Evolutionary conservation across 2,797 vertebrate genomes (phyloP).

Genomic region (Loriculus beryllinus): DNA sequence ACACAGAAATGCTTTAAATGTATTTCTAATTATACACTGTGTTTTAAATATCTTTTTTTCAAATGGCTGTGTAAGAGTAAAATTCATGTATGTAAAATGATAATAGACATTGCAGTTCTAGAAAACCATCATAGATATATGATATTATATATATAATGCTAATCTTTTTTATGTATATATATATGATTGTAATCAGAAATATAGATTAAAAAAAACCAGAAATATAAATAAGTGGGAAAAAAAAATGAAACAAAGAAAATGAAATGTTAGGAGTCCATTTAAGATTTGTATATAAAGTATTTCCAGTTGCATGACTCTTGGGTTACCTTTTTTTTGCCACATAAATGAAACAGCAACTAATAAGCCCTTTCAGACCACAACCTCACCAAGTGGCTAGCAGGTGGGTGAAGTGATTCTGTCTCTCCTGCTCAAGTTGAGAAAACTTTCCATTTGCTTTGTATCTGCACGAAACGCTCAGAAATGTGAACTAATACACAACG

Average conservation of each 20-base stretch:
- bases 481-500: slow-evolving; percentile 43
- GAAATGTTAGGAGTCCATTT: not conserved
- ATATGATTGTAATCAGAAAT: not conserved
- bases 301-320: not conserved
- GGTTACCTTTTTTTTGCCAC: not conserved
- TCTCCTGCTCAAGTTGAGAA: not conserved
- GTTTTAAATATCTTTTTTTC: not conserved
- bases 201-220: not conserved
- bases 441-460: slow-evolving; percentile 43
- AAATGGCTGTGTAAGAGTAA: not conserved
- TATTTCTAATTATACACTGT: not conserved
- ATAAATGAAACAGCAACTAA: not conserved
- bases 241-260: not conserved
- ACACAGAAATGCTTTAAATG: not conserved
- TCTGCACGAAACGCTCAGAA: slow-evolving; percentile 32
- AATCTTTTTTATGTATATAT: not conserved
- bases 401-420: slow-evolving; percentile 8
- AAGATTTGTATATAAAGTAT: not conserved
- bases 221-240: not conserved
- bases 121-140: not conserved
- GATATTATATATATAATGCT: not conserved
- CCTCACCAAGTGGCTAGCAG: not conserved
- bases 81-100: not conserved
- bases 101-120: not conserved
- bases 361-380: not conserved